Conservation (phyloP, 2,888 invertebrate genomes). For the Drosophila limbata region DNA sequence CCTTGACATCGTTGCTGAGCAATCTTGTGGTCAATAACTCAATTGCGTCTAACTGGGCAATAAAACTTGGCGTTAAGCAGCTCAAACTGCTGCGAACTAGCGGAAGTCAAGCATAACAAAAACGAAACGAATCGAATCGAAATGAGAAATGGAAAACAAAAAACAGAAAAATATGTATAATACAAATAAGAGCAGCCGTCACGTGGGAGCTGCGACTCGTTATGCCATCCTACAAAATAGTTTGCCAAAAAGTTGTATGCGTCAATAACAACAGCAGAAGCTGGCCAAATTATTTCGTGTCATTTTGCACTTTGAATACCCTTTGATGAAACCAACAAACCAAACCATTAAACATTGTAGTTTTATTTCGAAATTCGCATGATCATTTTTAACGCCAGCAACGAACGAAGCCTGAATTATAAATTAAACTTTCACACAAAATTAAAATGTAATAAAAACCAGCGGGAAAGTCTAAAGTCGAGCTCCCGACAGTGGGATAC, state of each 20-base stretch:
- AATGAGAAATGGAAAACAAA: background rate
- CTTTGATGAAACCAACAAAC: background rate
- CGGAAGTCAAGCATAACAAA: conserved; percentile 21
- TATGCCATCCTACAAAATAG: conserved; percentile 45
- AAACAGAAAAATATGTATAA: background rate
- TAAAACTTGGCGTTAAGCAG: conserved; percentile 39
- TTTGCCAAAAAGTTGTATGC: conserved; percentile 55
- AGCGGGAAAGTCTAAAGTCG: too few species aligned
- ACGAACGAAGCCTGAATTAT: too few species aligned
- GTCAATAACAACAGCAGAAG: conserved; percentile 50
- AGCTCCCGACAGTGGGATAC: too few species aligned
- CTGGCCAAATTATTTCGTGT: background rate
- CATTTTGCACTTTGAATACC: conserved; percentile 19
- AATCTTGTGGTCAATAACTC: conserved; percentile 27
- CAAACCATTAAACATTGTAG: too few species aligned
- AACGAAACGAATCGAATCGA: background rate
- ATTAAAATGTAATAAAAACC: too few species aligned
- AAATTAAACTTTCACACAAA: too few species aligned
- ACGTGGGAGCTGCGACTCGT: conserved; percentile 44
- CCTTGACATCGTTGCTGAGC: conserved; percentile 45
- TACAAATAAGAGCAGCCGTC: conserved; percentile 17
- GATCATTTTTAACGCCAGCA: too few species aligned
- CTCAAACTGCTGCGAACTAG: conserved; percentile 6
- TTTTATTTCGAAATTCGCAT: too few species aligned
- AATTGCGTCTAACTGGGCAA: conserved; percentile 31